Evolutionary conservation across 1,140 invertebrate species (phyloP).

Genomic region (Drosophila asahinai): DNA sequence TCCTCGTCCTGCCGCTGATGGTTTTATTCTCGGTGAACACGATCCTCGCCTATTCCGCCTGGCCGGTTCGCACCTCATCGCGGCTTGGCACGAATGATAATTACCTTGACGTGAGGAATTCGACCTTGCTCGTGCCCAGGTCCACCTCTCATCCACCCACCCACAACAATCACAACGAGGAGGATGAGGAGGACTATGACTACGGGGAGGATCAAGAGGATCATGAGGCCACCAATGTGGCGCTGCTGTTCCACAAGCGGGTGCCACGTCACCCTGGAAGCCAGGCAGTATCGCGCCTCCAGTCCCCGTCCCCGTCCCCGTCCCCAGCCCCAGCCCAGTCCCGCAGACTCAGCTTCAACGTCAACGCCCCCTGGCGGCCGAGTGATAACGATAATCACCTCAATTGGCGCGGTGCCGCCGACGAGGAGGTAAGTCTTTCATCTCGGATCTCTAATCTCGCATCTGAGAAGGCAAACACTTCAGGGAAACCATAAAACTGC

Average conservation of each 20-base stretch:
- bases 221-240: neutral
- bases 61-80: constrained; percentile 1
- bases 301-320: constrained; percentile 9
- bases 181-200: constrained; percentile 7
- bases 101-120: constrained; percentile 28
- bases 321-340: constrained; percentile 6
- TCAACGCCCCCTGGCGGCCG: constrained; percentile 19
- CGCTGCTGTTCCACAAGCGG: constrained; percentile 21
- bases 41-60: constrained; percentile 4
- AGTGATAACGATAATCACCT: constrained; percentile 43
- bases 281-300: constrained; percentile 10
- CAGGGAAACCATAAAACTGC: constrained; percentile 49
- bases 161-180: neutral
- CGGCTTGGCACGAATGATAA: constrained; percentile 10
- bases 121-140: constrained; percentile 14
- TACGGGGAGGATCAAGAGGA: neutral
- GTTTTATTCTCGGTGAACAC: neutral
- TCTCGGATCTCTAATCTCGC: constrained; percentile 9
- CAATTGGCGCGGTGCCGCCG: constrained; percentile 28
- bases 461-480: constrained; percentile 33
- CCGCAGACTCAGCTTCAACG: constrained; percentile 29
- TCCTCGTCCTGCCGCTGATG: neutral
- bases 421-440: constrained; percentile 58
- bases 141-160: constrained; percentile 18
- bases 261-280: constrained; percentile 36